phyloP scores from a whole-genome alignment of 2,888 invertebrate genomes.

The Melinopterus prodromus region DNA sequence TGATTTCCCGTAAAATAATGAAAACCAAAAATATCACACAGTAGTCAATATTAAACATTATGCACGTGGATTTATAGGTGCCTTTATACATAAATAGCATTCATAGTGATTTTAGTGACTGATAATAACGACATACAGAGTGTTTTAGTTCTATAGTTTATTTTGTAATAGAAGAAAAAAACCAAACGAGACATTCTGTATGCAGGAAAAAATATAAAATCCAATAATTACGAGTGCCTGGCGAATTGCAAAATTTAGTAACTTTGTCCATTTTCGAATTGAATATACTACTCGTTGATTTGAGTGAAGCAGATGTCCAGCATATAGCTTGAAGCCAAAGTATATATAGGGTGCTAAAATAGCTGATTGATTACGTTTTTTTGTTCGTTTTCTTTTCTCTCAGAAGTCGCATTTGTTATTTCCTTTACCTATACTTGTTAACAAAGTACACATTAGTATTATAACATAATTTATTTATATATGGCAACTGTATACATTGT shows the following conservation, averaged over 20 bases:
- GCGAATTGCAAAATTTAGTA: not conserved
- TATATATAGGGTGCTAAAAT: not conserved
- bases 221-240: not conserved
- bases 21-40: not conserved
- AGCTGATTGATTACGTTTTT: not conserved
- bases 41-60: not conserved
- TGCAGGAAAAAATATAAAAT: not conserved
- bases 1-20: not conserved
- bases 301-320: not conserved
- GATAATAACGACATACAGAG: not conserved
- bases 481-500: slow-evolving; percentile 4
- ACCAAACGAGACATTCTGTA: not conserved
- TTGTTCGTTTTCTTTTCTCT: not conserved
- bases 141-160: slow-evolving; percentile 41
- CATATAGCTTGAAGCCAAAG: not conserved
- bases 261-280: not conserved
- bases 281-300: not conserved
- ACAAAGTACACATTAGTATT: not conserved
- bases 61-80: not conserved
- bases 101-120: not conserved
- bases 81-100: not conserved
- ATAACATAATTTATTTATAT: not conserved
- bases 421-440: not conserved
- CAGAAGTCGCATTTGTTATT: not conserved
- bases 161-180: not conserved